Evolutionary conservation across 2,113 vertebrate genomes (phyloP).

Genomic region (Ophthalmolycus amberensis): DNA sequence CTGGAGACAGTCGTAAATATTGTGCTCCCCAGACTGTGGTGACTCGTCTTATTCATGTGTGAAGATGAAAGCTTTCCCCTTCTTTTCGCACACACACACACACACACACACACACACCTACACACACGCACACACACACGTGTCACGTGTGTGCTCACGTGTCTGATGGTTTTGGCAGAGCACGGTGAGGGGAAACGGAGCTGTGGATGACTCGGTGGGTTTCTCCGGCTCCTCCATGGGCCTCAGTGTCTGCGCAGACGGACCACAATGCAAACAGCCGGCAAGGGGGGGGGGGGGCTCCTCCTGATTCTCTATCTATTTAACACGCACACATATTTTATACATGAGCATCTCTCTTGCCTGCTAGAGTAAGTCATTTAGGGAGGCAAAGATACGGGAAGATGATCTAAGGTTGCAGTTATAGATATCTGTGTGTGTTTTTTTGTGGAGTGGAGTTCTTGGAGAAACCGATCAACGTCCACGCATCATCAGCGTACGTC

Average conservation of each 20-base stretch:
- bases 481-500: neutral
- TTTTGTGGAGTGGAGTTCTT: neutral
- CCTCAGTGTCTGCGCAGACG: constrained; percentile 56
- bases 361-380: constrained; percentile 13
- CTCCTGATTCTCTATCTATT: constrained; percentile 36
- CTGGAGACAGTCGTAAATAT: constrained; percentile 75
- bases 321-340: constrained; percentile 13
- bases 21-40: constrained; percentile 66
- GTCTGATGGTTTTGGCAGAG: constrained; percentile 63
- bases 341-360: constrained; percentile 24
- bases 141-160: constrained; percentile 39
- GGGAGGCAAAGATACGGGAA: neutral
- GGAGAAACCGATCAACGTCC: neutral
- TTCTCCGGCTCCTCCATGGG: constrained; percentile 47
- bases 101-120: constrained; percentile 21
- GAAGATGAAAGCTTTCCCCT: constrained; percentile 68
- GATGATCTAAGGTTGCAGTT: neutral
- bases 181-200: constrained; percentile 32
- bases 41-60: constrained; percentile 71
- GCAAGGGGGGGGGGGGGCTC: constrained; percentile 16
- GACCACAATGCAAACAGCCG: constrained; percentile 63
- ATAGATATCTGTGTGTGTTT: neutral
- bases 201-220: constrained; percentile 51
- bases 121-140: constrained; percentile 9
- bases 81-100: neutral